Conservation (phyloP, 2,113 vertebrate genomes). For the Phyllostomus discolor region DNA sequence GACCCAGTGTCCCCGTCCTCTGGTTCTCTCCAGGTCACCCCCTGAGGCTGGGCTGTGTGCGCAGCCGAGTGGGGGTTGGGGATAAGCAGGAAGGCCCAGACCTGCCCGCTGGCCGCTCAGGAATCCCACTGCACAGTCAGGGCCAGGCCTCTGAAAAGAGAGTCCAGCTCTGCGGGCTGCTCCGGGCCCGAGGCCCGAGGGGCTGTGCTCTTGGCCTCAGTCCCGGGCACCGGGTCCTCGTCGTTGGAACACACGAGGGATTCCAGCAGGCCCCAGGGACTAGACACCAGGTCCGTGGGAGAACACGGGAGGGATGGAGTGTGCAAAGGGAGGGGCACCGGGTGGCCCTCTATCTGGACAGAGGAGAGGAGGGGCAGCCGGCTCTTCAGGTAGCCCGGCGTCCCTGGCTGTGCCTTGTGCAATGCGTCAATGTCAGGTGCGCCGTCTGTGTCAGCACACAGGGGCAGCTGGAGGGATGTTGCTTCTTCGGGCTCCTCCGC, state of each 20-base stretch:
- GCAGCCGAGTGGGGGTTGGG: rapidly evolving
- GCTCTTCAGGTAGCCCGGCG: not conserved
- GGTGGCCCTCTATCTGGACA: constrained; percentile 61
- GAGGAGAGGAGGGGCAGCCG: constrained; percentile 62
- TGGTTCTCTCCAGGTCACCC: not conserved
- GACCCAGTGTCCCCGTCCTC: rapidly evolving
- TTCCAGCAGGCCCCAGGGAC: constrained; percentile 55
- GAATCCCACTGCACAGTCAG: constrained; percentile 79
- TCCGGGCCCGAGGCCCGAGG: not conserved
- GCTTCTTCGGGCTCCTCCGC: not conserved
- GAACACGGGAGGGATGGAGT: not conserved
- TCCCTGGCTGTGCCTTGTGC: not conserved
- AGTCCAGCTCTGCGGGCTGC: constrained; percentile 25
- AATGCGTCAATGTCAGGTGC: not conserved
- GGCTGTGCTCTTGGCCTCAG: not conserved
- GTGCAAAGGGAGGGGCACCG: constrained; percentile 29
- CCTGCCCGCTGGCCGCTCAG: not conserved
- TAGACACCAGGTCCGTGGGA: not conserved
- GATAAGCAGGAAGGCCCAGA: not conserved
- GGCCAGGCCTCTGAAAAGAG: constrained; percentile 77
- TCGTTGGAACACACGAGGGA: constrained; percentile 63
- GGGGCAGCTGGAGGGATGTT: not conserved
- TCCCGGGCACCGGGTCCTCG: not conserved
- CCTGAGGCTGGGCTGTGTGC: rapidly evolving
- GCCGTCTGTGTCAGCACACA: not conserved